Conservation (phyloP, 2,797 vertebrate species). For the Centroberyx gerrardi region DNA sequence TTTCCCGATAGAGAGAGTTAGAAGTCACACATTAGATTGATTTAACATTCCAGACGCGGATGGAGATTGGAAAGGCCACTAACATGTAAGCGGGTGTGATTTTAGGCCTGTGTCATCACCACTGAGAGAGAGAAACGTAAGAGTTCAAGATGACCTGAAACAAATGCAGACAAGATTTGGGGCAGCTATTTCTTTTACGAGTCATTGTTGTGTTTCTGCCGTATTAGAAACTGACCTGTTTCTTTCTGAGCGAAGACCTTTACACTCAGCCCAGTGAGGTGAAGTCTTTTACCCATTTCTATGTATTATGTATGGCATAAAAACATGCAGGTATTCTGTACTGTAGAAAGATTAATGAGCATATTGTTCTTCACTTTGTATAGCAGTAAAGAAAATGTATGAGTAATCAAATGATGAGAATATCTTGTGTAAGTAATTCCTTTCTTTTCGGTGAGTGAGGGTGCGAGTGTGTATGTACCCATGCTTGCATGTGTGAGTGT, state of each 20-base stretch:
- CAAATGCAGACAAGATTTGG: conserved; percentile 23
- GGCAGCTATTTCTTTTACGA: conserved; percentile 59
- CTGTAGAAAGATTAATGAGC: conserved; percentile 70
- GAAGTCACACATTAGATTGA: not conserved
- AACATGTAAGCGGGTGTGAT: not conserved
- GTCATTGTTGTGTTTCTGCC: conserved; percentile 47
- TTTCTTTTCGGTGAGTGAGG: conserved; percentile 39
- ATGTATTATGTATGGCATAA: conserved; percentile 65
- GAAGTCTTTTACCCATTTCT: conserved; percentile 59
- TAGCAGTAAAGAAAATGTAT: conserved; percentile 64
- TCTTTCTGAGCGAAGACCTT: conserved; percentile 47
- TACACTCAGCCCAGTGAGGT: conserved; percentile 26
- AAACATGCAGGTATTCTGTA: conserved; percentile 58
- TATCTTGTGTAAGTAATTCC: conserved; percentile 60
- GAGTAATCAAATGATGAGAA: conserved; percentile 67
- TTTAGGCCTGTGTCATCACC: not conserved
- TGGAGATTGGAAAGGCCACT: not conserved
- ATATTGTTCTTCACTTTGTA: conserved; percentile 77
- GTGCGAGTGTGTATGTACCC: conserved; percentile 6
- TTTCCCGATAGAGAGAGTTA: not conserved
- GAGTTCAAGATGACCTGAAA: not conserved
- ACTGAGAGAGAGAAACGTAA: not conserved
- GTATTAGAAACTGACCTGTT: conserved; percentile 46
- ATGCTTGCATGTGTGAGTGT: conserved; percentile 38
- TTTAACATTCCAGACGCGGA: conserved; percentile 16